These are phyloP conservation scores for Prunella himalayana DNA, from an alignment of 2,113 vertebrate species.

Conservation along the genomic window DNA sequence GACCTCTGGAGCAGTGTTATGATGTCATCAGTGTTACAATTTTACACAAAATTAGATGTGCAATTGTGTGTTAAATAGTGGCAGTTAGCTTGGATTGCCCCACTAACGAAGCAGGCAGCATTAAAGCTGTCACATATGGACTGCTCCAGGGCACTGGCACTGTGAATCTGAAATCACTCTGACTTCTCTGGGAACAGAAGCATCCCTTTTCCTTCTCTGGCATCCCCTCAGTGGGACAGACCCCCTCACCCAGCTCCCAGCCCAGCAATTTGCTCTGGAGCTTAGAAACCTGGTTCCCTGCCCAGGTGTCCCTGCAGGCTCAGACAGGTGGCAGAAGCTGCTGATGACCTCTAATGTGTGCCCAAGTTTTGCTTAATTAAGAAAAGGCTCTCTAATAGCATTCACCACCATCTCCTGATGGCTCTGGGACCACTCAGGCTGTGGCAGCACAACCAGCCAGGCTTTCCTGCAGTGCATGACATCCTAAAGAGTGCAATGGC, in stretches of 20 bases:
- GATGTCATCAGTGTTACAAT: slow-evolving; percentile 70
- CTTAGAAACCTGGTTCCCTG: neutral
- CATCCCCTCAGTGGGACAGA: neutral
- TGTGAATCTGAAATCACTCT: neutral
- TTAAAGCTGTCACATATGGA: slow-evolving; percentile 59
- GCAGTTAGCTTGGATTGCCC: slow-evolving; percentile 42
- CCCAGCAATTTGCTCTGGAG: neutral
- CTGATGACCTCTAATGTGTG: neutral
- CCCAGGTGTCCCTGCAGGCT: neutral
- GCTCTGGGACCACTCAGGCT: neutral
- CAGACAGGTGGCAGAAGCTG: neutral
- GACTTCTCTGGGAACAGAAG: neutral
- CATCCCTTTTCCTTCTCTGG: neutral
- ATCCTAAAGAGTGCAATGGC: neutral
- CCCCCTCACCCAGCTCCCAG: neutral
- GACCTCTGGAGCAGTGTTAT: slow-evolving; percentile 50
- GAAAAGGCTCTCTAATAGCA: neutral
- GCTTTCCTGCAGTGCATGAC: neutral
- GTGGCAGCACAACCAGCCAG: neutral
- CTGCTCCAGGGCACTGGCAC: slow-evolving; percentile 40
- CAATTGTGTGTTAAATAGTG: slow-evolving; percentile 76
- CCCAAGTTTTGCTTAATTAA: neutral
- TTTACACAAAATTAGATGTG: slow-evolving; percentile 76
- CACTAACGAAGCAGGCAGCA: slow-evolving; percentile 62
- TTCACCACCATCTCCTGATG: neutral